Percentiles rank a stretch among this genome's conserved stretches.
Evolutionary conservation across 2,113 vertebrate species (phyloP).

Genomic region (Orthonyx spaldingii): DNA sequence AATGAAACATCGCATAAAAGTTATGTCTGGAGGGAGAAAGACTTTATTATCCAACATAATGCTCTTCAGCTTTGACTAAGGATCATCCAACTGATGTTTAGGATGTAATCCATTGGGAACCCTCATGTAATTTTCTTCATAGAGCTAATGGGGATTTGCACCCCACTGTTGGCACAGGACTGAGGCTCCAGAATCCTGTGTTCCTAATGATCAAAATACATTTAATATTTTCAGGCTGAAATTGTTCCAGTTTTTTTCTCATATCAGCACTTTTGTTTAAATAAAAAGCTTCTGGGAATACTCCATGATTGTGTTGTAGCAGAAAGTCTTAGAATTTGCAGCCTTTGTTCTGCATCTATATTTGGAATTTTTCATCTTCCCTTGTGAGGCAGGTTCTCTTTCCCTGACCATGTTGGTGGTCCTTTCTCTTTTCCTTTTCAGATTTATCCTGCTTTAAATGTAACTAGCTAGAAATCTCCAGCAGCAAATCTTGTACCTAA

Average conservation of each 20-base stretch:
- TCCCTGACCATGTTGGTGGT: background rate
- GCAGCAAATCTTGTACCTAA: background rate
- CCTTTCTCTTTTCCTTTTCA: background rate
- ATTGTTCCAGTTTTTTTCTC: background rate
- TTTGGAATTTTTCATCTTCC: background rate
- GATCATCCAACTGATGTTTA: background rate
- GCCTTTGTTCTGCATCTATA: background rate
- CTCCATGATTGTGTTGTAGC: background rate
- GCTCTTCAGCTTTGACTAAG: background rate
- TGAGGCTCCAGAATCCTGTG: background rate
- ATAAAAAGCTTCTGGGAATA: background rate
- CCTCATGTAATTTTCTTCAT: background rate
- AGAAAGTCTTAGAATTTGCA: background rate
- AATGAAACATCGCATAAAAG: background rate
- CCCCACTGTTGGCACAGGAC: background rate
- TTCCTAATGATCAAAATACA: background rate
- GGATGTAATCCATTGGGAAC: background rate
- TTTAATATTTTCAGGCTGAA: background rate
- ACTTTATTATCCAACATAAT: background rate
- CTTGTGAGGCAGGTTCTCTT: background rate
- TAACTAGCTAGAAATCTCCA: background rate
- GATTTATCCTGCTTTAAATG: background rate
- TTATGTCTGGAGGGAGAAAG: background rate
- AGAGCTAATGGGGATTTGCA: background rate
- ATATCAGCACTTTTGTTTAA: background rate